Evolutionary conservation across 2,797 vertebrate genomes (phyloP), one percentile per base, ranked within the genome.

Genomic region (Gymnodraco acuticeps): DNA sequence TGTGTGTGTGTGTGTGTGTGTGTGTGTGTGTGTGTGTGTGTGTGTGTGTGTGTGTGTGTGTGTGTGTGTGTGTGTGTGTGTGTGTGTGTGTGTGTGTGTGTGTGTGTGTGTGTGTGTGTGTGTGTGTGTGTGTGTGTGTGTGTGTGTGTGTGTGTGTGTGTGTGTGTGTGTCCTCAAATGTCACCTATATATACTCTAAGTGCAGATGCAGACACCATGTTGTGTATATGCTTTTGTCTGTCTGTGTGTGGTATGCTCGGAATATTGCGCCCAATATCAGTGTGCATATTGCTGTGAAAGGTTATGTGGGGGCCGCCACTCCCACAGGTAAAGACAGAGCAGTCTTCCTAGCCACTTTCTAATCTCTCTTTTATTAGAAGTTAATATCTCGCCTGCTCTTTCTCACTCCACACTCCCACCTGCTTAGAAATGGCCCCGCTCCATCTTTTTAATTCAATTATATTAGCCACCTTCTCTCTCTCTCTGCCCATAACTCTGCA

Each of bases 291-390:
- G 89, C 91, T 88, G 85, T 75, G 91, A 91, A 92, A 92, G 92
- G 90, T 92, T 93, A 92, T 82, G 88, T 89, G 87, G 87, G 91
- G 91, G 91, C 84, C 81, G 86, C 88, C 82, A 80, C 86, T 91
- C 91, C 91, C 93, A 91, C 85, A 92, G 92, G 91, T 92, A 91
- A 91, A 93, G 92, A 91, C 92, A 91, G 84, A 89, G 85, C 87
- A 86, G 87, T 90, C 88, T 87, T 90, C 89, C 90, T 86, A 85
- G 87, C 89, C 92, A 93, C 91, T 93, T 92, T 93, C 92, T 94
- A 93, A 94, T 94, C 93, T 93, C 85, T 94, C 92, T 94, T 94
- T 94, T 94, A 94, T 94, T 94, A 93, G 93, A 93, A 93, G 91
- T 93, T 94, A 93, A 93, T 94, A 93, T 92, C 89, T 89, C 52